phyloP scores from a whole-genome alignment of 2,797 vertebrate species.

The Mico argentatus region DNA sequence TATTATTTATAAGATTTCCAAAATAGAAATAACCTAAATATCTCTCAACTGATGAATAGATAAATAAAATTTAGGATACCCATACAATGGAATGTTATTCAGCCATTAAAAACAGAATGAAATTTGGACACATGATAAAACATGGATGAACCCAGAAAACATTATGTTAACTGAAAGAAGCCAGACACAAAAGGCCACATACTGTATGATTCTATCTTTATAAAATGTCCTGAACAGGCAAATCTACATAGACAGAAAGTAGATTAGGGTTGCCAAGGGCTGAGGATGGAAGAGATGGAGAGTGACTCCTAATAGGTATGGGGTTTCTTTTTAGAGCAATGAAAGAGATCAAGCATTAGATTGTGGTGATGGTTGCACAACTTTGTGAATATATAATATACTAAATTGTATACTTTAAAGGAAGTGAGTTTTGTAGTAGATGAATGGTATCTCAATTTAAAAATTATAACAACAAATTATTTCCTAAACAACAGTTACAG shows the following conservation, averaged over 20 bases:
- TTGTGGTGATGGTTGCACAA: neutral
- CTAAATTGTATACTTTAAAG: neutral
- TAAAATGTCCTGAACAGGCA: neutral
- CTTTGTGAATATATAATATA: neutral
- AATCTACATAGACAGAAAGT: neutral
- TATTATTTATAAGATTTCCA: neutral
- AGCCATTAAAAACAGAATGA: neutral
- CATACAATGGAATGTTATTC: neutral
- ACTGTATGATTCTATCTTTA: neutral
- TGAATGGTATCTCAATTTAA: neutral
- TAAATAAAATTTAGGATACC: neutral
- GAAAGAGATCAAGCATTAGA: neutral
- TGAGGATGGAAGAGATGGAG: neutral
- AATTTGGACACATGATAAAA: neutral
- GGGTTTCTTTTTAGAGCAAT: neutral
- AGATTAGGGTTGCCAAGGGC: neutral
- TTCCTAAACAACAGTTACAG: neutral
- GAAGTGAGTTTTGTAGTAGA: neutral
- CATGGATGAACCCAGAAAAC: neutral
- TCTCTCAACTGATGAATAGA: neutral
- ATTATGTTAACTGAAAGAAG: neutral
- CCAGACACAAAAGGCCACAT: neutral
- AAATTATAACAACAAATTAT: neutral
- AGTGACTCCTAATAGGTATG: neutral
- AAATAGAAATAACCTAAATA: neutral